A percentile compares a stretch with the other conserved stretches of the same genome.
These are phyloP conservation scores for Sitta europaea DNA, from an alignment of 2,113 vertebrate genomes.

Conservation along the genomic window DNA sequence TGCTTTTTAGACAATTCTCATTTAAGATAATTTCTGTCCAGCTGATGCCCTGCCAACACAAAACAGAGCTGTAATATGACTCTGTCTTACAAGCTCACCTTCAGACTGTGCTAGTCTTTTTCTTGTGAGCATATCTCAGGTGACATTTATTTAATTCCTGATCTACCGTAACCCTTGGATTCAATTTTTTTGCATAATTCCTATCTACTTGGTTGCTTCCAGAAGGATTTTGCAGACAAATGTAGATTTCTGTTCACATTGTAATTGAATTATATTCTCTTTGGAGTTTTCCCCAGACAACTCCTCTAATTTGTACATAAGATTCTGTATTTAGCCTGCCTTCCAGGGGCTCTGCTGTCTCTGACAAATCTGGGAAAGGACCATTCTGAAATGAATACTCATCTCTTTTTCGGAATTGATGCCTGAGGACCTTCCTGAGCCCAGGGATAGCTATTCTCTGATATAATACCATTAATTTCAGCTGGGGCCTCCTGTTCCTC, in stretches of 20 bases:
- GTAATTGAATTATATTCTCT: not conserved
- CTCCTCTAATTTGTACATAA: not conserved
- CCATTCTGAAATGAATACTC: not conserved
- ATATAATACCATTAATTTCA: not conserved
- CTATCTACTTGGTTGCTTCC: not conserved
- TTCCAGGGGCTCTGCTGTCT: not conserved
- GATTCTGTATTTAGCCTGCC: not conserved
- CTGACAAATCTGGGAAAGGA: not conserved
- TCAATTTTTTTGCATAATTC: not conserved
- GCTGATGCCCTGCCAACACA: not conserved
- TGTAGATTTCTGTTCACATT: not conserved
- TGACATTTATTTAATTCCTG: not conserved
- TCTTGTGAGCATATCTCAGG: not conserved
- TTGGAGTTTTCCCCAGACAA: not conserved
- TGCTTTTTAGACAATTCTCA: rapidly evolving
- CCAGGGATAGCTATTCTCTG: not conserved
- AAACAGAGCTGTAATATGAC: not conserved
- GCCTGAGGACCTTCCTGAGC: not conserved
- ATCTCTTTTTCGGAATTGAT: not conserved
- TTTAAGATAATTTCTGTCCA: not conserved
- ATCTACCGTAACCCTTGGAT: not conserved
- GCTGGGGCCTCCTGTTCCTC: not conserved
- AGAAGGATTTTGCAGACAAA: not conserved
- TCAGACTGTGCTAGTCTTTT: not conserved
- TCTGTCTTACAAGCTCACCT: not conserved